Conservation (phyloP, 2,888 invertebrate species). For the Rutpela maculata region DNA sequence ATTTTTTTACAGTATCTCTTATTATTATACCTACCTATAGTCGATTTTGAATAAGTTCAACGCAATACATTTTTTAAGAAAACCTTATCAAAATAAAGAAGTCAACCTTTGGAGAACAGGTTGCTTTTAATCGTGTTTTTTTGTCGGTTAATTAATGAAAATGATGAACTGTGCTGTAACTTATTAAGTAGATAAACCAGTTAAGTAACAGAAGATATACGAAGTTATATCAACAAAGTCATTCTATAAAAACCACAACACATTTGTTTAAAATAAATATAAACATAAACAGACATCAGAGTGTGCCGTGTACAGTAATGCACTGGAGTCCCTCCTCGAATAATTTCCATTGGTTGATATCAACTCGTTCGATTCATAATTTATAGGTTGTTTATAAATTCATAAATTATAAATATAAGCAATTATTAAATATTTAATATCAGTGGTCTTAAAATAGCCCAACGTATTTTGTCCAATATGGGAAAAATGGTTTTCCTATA, state of each 20-base stretch:
- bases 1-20: too few species aligned
- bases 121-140: background rate
- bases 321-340: background rate
- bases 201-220: background rate
- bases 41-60: background rate
- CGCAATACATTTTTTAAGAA: background rate
- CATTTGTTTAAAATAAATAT: background rate
- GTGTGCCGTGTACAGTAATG: background rate
- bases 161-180: background rate
- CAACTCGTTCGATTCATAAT: constrained; percentile 21
- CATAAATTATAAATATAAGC: background rate
- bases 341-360: constrained; percentile 6
- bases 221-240: background rate
- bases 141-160: background rate
- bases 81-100: too few species aligned
- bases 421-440: too few species aligned
- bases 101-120: background rate
- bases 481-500: too few species aligned
- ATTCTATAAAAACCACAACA: too few species aligned
- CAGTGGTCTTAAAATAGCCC: too few species aligned
- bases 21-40: too few species aligned
- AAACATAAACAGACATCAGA: background rate
- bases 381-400: constrained; percentile 19
- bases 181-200: background rate
- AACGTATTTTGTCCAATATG: too few species aligned